phyloP scores from a whole-genome alignment of 2,113 vertebrate genomes.

The Crotalus helleri region DNA sequence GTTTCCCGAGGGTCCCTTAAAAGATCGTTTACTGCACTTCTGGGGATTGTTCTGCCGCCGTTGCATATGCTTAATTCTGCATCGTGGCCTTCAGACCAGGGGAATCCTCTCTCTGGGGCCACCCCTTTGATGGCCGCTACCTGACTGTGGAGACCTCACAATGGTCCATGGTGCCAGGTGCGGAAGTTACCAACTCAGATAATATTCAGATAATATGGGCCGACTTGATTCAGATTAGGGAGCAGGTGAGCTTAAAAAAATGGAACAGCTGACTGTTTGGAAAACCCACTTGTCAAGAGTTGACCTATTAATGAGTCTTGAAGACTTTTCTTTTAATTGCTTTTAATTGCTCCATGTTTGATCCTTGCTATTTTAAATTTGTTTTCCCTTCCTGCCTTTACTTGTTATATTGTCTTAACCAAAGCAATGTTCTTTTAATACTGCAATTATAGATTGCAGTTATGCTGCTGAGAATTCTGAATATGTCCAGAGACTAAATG shows the following conservation, averaged over 20 bases:
- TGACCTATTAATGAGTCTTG: background rate
- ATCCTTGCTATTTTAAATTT: background rate
- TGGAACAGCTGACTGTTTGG: background rate
- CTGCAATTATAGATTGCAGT: background rate
- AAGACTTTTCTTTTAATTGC: background rate
- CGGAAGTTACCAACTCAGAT: background rate
- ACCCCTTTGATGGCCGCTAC: background rate
- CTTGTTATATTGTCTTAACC: background rate
- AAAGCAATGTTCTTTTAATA: background rate
- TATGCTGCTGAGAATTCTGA: background rate
- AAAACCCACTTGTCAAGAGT: background rate
- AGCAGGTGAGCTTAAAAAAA: background rate
- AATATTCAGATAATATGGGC: background rate
- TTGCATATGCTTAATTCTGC: background rate
- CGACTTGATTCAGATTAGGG: background rate
- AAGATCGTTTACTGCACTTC: background rate
- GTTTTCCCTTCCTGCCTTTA: background rate
- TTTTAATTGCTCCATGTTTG: background rate
- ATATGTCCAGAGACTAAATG: background rate
- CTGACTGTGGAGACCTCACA: background rate
- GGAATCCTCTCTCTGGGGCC: conserved; percentile 55
- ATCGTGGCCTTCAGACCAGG: conserved; percentile 18
- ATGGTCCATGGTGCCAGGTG: background rate
- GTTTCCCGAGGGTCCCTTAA: background rate
- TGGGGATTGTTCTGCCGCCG: background rate